Percentiles rank a stretch among this genome's conserved stretches.
Evolutionary conservation across 2,113 vertebrate genomes (phyloP).

Genomic region (Marmota monax): DNA sequence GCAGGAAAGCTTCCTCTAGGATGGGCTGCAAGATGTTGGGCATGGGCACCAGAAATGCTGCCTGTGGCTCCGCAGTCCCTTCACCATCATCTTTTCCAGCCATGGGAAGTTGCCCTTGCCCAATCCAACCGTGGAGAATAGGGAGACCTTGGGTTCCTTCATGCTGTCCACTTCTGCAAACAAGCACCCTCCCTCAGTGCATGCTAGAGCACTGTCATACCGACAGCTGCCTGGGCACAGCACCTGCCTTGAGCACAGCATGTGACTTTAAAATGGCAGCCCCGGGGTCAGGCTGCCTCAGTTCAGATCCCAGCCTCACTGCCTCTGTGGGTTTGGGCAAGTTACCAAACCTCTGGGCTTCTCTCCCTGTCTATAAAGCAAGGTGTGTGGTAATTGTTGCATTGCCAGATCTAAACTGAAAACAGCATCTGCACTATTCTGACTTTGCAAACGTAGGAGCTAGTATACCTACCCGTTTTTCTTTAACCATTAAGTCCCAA

Average conservation of each 20-base stretch:
- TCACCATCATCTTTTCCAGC: conserved; percentile 47
- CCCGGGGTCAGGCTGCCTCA: not conserved
- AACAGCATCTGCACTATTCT: not conserved
- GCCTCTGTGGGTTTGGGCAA: not conserved
- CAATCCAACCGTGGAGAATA: conserved; percentile 50
- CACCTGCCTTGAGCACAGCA: not conserved
- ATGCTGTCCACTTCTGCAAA: not conserved
- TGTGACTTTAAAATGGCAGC: not conserved
- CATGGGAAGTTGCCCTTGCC: conserved; percentile 56
- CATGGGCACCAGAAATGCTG: conserved; percentile 61
- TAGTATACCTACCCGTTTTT: not conserved
- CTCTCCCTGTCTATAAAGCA: not conserved
- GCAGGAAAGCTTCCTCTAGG: conserved; percentile 43
- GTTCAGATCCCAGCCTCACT: not conserved
- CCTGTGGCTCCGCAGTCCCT: conserved; percentile 2
- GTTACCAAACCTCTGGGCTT: not conserved
- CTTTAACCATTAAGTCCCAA: not conserved
- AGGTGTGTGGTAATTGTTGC: not conserved
- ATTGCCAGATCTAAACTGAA: not conserved
- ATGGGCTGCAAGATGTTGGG: conserved; percentile 40
- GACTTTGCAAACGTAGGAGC: not conserved
- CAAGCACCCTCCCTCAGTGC: not conserved
- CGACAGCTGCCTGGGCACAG: not conserved
- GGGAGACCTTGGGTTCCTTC: conserved; percentile 38
- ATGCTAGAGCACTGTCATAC: rapidly evolving